phyloP scores from a whole-genome alignment of 2,888 invertebrate genomes.

The Drosophila prostipennis region DNA sequence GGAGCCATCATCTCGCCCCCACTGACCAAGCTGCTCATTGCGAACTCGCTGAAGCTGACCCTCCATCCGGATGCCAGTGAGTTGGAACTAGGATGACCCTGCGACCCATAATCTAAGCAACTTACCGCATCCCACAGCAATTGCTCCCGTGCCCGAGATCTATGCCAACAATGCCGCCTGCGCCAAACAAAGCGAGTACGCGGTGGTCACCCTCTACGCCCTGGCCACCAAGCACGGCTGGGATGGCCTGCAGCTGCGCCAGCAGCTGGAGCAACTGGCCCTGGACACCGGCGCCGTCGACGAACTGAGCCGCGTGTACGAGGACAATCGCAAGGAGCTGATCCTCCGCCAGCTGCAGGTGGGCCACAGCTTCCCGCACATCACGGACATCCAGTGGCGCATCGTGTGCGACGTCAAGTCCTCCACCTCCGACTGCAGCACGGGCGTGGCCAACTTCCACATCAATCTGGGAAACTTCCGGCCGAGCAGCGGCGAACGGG shows the following conservation, averaged over 20 bases:
- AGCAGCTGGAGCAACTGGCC: constrained; percentile 73
- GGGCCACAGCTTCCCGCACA: constrained; percentile 81
- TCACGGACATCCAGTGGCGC: constrained; percentile 83
- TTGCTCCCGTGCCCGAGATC: constrained; percentile 83
- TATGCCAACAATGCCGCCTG: constrained; percentile 82
- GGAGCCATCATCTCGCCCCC: constrained; percentile 75
- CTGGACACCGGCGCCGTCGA: constrained; percentile 71
- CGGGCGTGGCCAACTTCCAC: constrained; percentile 79
- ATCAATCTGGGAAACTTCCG: constrained; percentile 82
- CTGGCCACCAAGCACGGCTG: constrained; percentile 80
- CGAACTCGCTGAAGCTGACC: constrained; percentile 82
- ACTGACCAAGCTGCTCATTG: constrained; percentile 80
- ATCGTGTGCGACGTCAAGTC: constrained; percentile 83
- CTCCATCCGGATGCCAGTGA: constrained; percentile 83
- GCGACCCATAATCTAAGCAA: background rate
- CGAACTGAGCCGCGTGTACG: constrained; percentile 80
- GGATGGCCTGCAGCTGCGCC: constrained; percentile 73
- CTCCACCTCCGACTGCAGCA: constrained; percentile 79
- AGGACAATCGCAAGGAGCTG: constrained; percentile 81
- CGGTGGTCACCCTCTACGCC: constrained; percentile 80
- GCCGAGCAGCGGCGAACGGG: constrained; percentile 79
- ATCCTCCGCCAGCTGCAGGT: constrained; percentile 78
- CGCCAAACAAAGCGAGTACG: constrained; percentile 83
- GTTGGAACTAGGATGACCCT: constrained; percentile 12
- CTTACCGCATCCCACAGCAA: constrained; percentile 58